Evolutionary conservation across 2,797 vertebrate genomes (phyloP), one percentile per base, ranked within the genome.

Genomic region (Gymnoscopelus braueri): DNA sequence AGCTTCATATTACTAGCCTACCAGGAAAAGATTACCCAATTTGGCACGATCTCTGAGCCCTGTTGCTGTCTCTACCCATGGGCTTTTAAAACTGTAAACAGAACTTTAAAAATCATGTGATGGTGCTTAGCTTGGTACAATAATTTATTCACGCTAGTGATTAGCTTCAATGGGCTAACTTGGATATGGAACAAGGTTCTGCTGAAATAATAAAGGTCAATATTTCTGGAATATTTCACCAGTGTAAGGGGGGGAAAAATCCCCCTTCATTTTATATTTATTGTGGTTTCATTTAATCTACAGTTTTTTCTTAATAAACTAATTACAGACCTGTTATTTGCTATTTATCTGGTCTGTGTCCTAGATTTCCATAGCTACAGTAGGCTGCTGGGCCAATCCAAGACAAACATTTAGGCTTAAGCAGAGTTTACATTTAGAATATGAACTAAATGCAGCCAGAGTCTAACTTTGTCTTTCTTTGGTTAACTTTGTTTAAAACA

Each of bases 401-500:
- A 69, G 15, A 63, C 56, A 65, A 23, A 55, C 29, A 14, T 32
- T 47, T 62, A 29, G 8, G 39, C 39, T 29, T 4, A 29, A 61
- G 39, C 47, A 57, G 29, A 75, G 63, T 61, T 53, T 48, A 71
- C 39, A 65, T 64, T 39, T 67, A 59, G n/a, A 66, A 47, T n/a
- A 3, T 39, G 29, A 51, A 66, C 56, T 29, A 60, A 35, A 63
- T 65, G 48, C 39, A 44, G 35, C 11, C 12, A 58, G 57, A 44
- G 44, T 69, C n/a, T 54, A 49, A 32, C 13, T 74, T 78, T 32
- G 15, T 26, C 2, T 54, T 32, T 32, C 32, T 61, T 69, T 60
- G 74, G 1, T 15, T 14, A 71, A 51, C 39, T 73, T 79, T 67
- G 67, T 56, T 76, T 75, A 29, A 69, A 71, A 58, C 7, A 58